Conservation (phyloP, 2,797 vertebrate species). For the Iguana delicatissima region DNA sequence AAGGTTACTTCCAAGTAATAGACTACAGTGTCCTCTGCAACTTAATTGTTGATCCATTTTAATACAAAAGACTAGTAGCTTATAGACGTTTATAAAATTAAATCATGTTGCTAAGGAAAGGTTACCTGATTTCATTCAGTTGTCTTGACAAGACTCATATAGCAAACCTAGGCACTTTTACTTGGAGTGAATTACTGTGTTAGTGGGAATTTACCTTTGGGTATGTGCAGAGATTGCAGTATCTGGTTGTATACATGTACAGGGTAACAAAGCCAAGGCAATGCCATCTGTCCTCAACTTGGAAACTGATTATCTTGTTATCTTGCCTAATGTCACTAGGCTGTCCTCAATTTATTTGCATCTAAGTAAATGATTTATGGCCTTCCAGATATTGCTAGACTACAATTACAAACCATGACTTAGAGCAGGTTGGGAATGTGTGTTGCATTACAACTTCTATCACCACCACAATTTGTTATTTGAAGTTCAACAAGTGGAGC, state of each 20-base stretch:
- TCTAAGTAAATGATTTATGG: not conserved
- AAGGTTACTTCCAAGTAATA: not conserved
- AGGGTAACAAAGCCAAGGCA: not conserved
- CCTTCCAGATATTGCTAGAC: too few species aligned
- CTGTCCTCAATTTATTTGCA: not conserved
- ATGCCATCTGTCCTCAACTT: not conserved
- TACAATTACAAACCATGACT: too few species aligned
- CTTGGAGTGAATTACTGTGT: not conserved
- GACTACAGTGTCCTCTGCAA: too few species aligned
- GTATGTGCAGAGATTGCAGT: not conserved
- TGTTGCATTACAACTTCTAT: too few species aligned
- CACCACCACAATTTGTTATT: too few species aligned
- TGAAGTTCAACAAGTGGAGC: too few species aligned
- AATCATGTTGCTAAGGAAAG: too few species aligned
- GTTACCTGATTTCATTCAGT: too few species aligned
- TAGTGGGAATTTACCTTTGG: not conserved
- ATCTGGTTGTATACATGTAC: not conserved
- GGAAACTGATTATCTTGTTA: not conserved
- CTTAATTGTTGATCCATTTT: too few species aligned
- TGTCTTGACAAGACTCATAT: not conserved
- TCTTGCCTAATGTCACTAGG: not conserved
- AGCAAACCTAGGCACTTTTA: not conserved
- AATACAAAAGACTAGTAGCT: too few species aligned
- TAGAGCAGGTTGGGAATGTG: too few species aligned
- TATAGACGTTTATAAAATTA: too few species aligned